Evolutionary conservation across 2,888 invertebrate species (phyloP).

Genomic region (Pilophorus perplexus): DNA sequence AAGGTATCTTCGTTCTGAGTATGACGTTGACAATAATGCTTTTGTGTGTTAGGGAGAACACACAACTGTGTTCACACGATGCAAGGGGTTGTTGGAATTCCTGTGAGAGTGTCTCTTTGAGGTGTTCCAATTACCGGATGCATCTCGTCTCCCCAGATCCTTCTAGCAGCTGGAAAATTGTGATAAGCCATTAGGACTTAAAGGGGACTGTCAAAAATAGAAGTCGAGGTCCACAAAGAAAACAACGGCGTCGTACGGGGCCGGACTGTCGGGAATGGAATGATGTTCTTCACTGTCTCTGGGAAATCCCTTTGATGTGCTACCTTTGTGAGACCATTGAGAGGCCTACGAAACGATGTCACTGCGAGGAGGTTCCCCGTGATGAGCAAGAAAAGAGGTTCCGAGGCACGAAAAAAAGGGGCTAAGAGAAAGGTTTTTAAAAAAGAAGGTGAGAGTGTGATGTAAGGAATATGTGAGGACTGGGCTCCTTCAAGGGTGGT

Average conservation of each 20-base stretch:
- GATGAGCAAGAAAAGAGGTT: slow-evolving; percentile 24
- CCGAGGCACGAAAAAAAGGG: slow-evolving; percentile 3
- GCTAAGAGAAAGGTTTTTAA: slow-evolving; percentile 4
- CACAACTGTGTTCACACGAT: too few species aligned
- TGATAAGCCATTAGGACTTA: slow-evolving; percentile 17
- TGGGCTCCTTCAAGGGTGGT: slow-evolving; percentile 27
- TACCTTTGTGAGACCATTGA: slow-evolving; percentile 1
- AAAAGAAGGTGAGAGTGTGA: slow-evolving; percentile 27
- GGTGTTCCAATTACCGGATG: too few species aligned
- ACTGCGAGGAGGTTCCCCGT: slow-evolving; percentile 21
- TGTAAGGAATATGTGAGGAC: slow-evolving; percentile 24
- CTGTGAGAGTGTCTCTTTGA: too few species aligned
- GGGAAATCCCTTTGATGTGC: slow-evolving; percentile 14
- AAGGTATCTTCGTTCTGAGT: too few species aligned
- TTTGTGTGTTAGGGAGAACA: too few species aligned
- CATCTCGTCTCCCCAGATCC: too few species aligned
- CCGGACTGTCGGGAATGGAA: slow-evolving; percentile 3
- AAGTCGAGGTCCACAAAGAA: too few species aligned
- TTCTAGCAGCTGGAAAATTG: neutral
- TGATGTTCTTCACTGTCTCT: slow-evolving; percentile 9
- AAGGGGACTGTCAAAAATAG: too few species aligned
- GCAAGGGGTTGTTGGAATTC: too few species aligned
- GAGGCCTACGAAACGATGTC: slow-evolving; percentile 25
- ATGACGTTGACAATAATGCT: too few species aligned
- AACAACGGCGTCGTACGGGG: slow-evolving; percentile 28